Evolutionary conservation across 2,888 invertebrate genomes (phyloP).

Genomic region (Cecidostiba fungosa): DNA sequence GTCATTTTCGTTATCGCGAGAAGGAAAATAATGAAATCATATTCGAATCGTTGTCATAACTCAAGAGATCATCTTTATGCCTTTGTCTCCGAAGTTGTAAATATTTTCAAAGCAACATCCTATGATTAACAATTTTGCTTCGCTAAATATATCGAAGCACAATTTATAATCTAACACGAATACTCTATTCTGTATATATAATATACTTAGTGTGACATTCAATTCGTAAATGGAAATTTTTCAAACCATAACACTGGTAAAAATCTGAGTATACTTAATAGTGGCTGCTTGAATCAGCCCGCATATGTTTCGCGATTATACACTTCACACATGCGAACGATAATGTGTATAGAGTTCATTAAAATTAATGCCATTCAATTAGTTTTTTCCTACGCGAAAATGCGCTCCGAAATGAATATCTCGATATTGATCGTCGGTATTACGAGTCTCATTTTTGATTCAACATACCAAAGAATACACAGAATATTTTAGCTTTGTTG

Average conservation of each 20-base stretch:
- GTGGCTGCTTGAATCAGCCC: background rate
- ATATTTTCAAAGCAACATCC: background rate
- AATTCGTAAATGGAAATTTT: background rate
- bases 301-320: background rate
- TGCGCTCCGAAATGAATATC: background rate
- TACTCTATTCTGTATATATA: background rate
- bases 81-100: background rate
- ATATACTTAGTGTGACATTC: background rate
- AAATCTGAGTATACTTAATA: background rate
- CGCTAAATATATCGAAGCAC: background rate
- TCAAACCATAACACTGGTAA: background rate
- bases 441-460: too few relatives aligned
- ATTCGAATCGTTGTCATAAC: conserved; percentile 3
- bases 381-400: too few relatives aligned
- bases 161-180: background rate
- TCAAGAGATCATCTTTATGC: conserved; percentile 5
- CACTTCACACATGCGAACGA: background rate
- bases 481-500: background rate
- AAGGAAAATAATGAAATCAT: conserved; percentile 55
- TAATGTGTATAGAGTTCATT: background rate
- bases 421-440: too few relatives aligned
- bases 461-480: background rate
- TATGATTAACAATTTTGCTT: background rate
- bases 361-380: background rate
- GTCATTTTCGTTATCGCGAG: conserved; percentile 51